These are phyloP conservation scores for Chrysopilus asiliformis DNA, from an alignment of 2,888 invertebrate species.

Conservation along the genomic window DNA sequence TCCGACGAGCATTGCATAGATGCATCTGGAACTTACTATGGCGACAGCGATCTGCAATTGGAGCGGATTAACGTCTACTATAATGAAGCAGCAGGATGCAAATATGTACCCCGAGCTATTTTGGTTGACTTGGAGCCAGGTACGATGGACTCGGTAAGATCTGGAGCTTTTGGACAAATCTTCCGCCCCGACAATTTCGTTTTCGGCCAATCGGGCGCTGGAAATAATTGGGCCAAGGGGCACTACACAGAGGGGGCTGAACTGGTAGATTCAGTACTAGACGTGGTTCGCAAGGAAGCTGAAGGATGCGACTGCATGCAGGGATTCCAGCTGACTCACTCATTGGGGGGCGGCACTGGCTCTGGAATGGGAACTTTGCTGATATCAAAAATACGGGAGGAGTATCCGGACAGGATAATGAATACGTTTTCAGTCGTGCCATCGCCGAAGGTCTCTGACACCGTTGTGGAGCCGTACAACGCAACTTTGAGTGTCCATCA, in stretches of 20 bases:
- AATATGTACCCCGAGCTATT: constrained; percentile 91
- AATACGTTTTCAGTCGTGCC: constrained; percentile 90
- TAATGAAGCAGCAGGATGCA: constrained; percentile 88
- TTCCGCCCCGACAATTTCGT: constrained; percentile 96
- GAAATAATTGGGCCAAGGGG: constrained; percentile 73
- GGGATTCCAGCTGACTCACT: constrained; percentile 91
- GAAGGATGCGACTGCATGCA: constrained; percentile 89
- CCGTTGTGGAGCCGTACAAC: constrained; percentile 88
- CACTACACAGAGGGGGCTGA: constrained; percentile 90
- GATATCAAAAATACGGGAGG: constrained; percentile 93
- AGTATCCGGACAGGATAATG: constrained; percentile 97
- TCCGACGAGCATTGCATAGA: constrained; percentile 93
- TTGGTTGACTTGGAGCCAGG: constrained; percentile 94
- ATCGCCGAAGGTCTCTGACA: constrained; percentile 78
- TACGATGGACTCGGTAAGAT: constrained; percentile 95
- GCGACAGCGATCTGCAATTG: constrained; percentile 84
- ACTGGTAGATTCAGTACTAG: constrained; percentile 74
- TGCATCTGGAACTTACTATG: constrained; percentile 83
- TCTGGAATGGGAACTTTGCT: constrained; percentile 83
- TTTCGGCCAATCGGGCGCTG: constrained; percentile 75
- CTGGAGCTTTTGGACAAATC: constrained; percentile 89
- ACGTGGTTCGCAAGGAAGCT: constrained; percentile 76
- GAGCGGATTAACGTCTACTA: constrained; percentile 95
- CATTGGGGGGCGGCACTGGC: constrained; percentile 77
- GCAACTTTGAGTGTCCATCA: constrained; percentile 82